These are phyloP conservation scores for Polypterus senegalus DNA, from an alignment of 2,113 vertebrate genomes.

Conservation along the genomic window DNA sequence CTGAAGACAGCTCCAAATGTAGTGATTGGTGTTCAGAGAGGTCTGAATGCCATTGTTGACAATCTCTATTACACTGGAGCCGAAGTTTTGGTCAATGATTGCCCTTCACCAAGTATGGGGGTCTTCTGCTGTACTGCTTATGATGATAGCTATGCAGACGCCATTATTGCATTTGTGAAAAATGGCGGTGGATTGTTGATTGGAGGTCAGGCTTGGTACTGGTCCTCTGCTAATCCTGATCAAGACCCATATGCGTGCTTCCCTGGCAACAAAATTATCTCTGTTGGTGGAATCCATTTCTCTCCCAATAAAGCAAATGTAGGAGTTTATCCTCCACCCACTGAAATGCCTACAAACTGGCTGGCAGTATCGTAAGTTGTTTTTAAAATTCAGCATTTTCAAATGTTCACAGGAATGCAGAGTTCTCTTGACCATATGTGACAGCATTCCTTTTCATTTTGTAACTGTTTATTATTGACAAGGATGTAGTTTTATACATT, in stretches of 20 bases:
- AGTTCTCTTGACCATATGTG: no score
- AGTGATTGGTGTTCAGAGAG: slow-evolving; percentile 47
- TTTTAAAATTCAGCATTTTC: background rate
- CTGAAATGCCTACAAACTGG: slow-evolving; percentile 62
- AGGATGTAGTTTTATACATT: no score
- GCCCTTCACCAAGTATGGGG: slow-evolving; percentile 28
- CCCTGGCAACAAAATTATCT: slow-evolving; percentile 68
- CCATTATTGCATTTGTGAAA: slow-evolving; percentile 59
- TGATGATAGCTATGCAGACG: slow-evolving; percentile 29
- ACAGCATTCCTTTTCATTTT: no score
- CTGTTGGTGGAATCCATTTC: slow-evolving; percentile 72
- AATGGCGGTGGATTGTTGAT: slow-evolving; percentile 66
- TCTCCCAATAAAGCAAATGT: slow-evolving; percentile 39
- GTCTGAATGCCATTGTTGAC: slow-evolving; percentile 35
- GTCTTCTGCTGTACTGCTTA: slow-evolving; percentile 66
- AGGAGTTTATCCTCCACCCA: slow-evolving; percentile 49
- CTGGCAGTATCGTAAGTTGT: slow-evolving; percentile 60
- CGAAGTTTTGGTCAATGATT: slow-evolving; percentile 30
- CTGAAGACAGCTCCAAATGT: slow-evolving; percentile 44
- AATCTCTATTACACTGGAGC: slow-evolving; percentile 35
- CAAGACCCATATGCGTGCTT: slow-evolving; percentile 29
- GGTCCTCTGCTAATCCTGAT: slow-evolving; percentile 43
- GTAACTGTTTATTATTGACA: no score
- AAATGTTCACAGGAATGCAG: no score
- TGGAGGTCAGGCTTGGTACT: slow-evolving; percentile 69